Evolutionary conservation across 2,113 vertebrate species (phyloP).

Genomic region (Mandrillus leucophaeus): DNA sequence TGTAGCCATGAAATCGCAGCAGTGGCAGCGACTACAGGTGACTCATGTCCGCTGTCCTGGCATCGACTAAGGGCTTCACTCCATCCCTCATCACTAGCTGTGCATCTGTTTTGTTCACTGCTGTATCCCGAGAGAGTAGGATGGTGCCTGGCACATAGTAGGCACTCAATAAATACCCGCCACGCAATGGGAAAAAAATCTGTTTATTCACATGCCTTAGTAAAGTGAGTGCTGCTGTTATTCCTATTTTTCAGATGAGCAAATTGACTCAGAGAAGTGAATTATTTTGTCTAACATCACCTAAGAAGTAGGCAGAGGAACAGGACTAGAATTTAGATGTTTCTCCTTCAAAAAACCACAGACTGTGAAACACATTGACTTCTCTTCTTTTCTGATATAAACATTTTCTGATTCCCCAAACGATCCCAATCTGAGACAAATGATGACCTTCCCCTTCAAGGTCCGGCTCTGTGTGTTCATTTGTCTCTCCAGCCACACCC

Average conservation of each 20-base stretch:
- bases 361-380: neutral
- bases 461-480: neutral
- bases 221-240: neutral
- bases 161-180: neutral
- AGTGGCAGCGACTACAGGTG: fast-evolving
- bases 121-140: neutral
- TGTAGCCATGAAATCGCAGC: fast-evolving
- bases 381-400: neutral
- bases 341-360: neutral
- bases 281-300: neutral
- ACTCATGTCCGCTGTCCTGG: neutral
- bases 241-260: neutral
- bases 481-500: neutral
- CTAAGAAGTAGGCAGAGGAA: neutral
- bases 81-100: neutral
- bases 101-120: fast-evolving
- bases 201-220: neutral
- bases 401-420: neutral
- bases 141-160: neutral
- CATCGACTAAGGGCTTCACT: neutral
- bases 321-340: neutral
- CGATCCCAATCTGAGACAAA: neutral
- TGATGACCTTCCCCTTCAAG: neutral
- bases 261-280: neutral
- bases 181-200: neutral